Base-by-base conservation (phyloP, 23 tunicate genomes). In the Ciona savignyi region DNA sequence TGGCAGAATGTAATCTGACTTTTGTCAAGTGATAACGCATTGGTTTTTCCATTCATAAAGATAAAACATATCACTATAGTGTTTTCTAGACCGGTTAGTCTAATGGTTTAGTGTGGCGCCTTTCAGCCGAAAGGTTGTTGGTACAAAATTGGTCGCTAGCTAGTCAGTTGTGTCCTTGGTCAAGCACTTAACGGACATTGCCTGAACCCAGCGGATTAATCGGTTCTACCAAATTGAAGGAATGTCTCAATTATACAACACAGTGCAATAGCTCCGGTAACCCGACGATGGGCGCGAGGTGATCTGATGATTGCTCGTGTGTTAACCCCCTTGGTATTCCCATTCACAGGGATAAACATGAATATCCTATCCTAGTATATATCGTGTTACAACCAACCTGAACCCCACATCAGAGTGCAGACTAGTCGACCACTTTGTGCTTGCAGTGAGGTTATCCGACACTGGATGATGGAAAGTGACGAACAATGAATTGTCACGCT, bases 381-480 rank as follows among this genome's bases (percentile, higher is more conserved):
- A n/a, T n/a, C n/a, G n/a, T 42, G 56, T 19, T 33, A 20, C 4
- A 51, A 29, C 63, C 11, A n/a, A 91, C 97, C 97, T 80, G 87
- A 91, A 91, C 6, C 97, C 97, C 28, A 91, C 97, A 72, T 91
- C 84, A 2, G 97, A 91, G 49, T 91, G 91, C 62, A 91, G 35
- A 64, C 86, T 86, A 1, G 83, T 27, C 2, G 75, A 62, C 97
- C 97, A 91, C 26, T 66, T 60, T 1, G 63, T 35, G 0, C 29
- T 76, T 27, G 78, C 80, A 23, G 80, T 77, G 23, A 78, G 65
- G 32, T 80, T 49, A 4, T 84, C 71, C n/a, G 86, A 34, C 83
- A 84, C 84, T 3, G 97, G 97, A 42, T 81, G 29, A 49, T 91
- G 97, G 71, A 91, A 91, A 30, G 84, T 63, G 19, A 83, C 83